phyloP scores from a whole-genome alignment of 2,113 vertebrate genomes.

The Cichladusa arquata region DNA sequence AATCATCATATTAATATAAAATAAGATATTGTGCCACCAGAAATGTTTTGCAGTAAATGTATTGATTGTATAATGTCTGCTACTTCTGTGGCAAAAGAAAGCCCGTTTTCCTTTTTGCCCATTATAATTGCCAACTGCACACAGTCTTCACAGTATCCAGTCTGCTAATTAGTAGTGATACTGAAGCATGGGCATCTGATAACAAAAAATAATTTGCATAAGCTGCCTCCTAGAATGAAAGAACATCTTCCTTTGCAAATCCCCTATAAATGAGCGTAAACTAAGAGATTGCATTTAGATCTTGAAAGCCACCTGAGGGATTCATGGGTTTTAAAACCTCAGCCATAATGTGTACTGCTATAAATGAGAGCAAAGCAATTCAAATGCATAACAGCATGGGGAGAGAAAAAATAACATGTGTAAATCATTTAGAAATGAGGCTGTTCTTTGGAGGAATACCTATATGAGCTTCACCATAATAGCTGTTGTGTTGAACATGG shows the following conservation, averaged over 20 bases:
- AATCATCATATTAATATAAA: not conserved
- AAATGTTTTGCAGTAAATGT: not conserved
- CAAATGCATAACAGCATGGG: not conserved
- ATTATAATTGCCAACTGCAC: not conserved
- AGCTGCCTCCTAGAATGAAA: not conserved
- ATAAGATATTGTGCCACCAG: not conserved
- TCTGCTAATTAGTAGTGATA: not conserved
- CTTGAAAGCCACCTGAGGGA: conserved; percentile 5
- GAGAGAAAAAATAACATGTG: not conserved
- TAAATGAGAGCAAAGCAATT: not conserved
- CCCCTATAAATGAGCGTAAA: not conserved
- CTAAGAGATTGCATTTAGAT: conserved; percentile 3
- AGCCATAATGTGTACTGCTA: not conserved
- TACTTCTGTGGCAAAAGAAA: not conserved
- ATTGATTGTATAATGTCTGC: not conserved
- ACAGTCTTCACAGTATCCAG: not conserved
- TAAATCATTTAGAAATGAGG: conserved; percentile 27
- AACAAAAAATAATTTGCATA: conserved; percentile 26
- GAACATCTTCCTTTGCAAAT: not conserved
- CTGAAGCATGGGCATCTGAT: conserved; percentile 6
- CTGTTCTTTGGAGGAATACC: not conserved
- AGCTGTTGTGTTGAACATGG: not conserved
- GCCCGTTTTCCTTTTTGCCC: not conserved
- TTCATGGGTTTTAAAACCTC: not conserved
- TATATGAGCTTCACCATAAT: not conserved